These are phyloP conservation scores for Xiphorhynchus elegans DNA, from an alignment of 2,113 vertebrate genomes.

Conservation along the genomic window DNA sequence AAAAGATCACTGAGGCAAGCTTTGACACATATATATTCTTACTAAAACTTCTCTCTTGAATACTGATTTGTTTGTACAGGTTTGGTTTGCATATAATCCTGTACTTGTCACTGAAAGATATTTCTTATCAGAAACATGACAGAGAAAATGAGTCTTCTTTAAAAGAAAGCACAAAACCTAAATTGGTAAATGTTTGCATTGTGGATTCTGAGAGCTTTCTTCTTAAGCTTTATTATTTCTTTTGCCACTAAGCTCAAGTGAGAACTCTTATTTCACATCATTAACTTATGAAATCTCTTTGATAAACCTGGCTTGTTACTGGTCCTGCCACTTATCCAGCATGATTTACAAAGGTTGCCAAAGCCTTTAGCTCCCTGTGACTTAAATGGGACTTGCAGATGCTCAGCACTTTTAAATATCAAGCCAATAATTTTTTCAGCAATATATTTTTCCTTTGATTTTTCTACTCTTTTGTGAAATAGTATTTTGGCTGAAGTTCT, in stretches of 20 bases:
- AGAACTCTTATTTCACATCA: neutral
- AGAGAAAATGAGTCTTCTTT: neutral
- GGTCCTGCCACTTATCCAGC: neutral
- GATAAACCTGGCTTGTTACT: neutral
- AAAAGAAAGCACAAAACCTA: neutral
- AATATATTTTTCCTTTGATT: neutral
- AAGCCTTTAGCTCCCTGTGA: neutral
- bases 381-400: neutral
- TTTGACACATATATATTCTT: neutral
- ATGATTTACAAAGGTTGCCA: neutral
- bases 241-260: neutral
- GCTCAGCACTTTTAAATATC: slow-evolving; percentile 46
- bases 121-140: neutral
- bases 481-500: neutral
- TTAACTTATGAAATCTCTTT: neutral
- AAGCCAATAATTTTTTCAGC: neutral
- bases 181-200: neutral
- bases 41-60: neutral
- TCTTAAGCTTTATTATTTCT: neutral
- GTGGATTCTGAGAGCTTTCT: neutral
- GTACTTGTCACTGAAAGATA: neutral
- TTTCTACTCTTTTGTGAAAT: neutral
- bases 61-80: neutral
- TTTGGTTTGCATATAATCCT: neutral
- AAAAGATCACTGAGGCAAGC: neutral